These are phyloP conservation scores for Myotis myotis DNA, from an alignment of 2,797 vertebrate genomes.

Conservation along the genomic window DNA sequence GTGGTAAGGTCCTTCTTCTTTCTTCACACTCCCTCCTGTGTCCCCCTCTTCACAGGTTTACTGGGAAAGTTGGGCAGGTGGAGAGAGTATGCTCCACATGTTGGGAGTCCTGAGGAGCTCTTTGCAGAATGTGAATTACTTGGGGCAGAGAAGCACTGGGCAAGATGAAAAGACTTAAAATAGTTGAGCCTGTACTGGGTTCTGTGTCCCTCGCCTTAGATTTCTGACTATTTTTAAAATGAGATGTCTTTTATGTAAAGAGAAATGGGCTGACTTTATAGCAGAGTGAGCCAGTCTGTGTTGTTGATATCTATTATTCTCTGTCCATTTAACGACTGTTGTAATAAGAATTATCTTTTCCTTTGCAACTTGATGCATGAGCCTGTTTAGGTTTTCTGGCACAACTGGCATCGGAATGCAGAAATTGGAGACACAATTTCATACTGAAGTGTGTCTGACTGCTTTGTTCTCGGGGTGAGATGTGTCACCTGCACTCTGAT, in stretches of 20 bases:
- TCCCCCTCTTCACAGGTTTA: neutral
- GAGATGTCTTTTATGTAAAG: neutral
- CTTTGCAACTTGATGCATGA: neutral
- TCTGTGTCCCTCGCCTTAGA: neutral
- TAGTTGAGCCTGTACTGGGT: neutral
- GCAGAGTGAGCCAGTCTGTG: neutral
- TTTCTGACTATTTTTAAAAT: constrained; percentile 19
- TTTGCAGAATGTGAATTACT: neutral
- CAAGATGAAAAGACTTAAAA: neutral
- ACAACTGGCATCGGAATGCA: neutral
- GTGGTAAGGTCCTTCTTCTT: constrained; percentile 90
- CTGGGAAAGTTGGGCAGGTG: neutral
- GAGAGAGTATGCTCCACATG: neutral
- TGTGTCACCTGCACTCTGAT: neutral
- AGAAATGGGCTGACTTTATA: constrained; percentile 33
- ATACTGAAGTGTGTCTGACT: constrained; percentile 1
- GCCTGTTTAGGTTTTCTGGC: constrained; percentile 12
- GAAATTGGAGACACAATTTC: constrained; percentile 11
- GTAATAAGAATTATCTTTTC: neutral
- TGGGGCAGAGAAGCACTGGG: neutral
- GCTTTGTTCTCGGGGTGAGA: constrained; percentile 2
- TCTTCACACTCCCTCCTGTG: neutral
- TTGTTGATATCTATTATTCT: neutral
- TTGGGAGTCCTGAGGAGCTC: neutral
- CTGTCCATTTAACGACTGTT: neutral